Evolutionary conservation across 2,888 invertebrate species (phyloP), one percentile per base, ranked within the genome.

Genomic region (Stenichneumon culpator): DNA sequence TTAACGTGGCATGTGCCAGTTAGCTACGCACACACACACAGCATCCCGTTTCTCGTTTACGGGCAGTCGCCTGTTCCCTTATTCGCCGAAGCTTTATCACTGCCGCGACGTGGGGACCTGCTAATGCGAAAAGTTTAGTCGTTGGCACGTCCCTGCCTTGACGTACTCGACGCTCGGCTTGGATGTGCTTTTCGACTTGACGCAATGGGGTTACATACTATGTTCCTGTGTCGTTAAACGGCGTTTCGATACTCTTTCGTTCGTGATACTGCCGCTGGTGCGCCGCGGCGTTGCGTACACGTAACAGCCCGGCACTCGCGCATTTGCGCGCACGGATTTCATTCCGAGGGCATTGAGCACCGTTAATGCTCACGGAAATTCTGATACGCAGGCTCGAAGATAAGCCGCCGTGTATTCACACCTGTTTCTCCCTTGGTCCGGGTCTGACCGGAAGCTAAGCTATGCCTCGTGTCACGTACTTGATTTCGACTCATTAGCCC

Each of bases 111-210:
- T 63, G 25, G 44, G 65, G 67, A 68, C 52, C 81, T 69, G 73
- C 83, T 87, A 86, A 87, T 86, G 87, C 85, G 86, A 81, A 86
- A 87, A 87, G 84, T 86, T 87, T 83, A 81, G 82, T 87, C 85
- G 79, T 86, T 86, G 82, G 86, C 86, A 87, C 87, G 82, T 84
- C 78, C 75, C 86, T 70, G 36, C 67, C 28, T 16, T 79, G 74
- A 83, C 82, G 54, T n/a, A 72, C 57, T 80, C 74, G 80, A 83
- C 77, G 57, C 79, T 73, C 50, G 75, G 65, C 73, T 50, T 69
- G 65, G 79, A 80, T 79, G 47, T 68, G 60, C 74, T 65, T 78
- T 75, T 14, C n/a, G 32, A 36, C 65, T 73, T 77, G 36, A 75
- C 50, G 63, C 28, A 16, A 25, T 16, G 6, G n/a, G 32, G 6